A percentile compares a stretch with the other conserved stretches of the same genome.
Conservation (phyloP, 2,113 vertebrate species). For the Varanus salvator region DNA sequence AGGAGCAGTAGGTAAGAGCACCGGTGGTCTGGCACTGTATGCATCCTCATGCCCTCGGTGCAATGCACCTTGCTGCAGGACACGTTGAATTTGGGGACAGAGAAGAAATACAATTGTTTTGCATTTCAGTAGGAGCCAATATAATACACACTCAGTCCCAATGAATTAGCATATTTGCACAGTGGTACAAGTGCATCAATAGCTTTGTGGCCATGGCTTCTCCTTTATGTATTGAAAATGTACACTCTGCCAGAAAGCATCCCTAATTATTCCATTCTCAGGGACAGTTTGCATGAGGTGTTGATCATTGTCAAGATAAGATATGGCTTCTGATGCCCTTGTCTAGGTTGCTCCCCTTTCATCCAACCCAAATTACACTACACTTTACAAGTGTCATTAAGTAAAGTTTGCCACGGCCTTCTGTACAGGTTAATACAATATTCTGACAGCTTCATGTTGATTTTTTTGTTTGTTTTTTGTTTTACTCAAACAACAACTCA, state of each 20-base stretch:
- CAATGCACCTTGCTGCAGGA: too few species aligned
- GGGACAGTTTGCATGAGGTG: not conserved
- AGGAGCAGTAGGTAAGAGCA: too few species aligned
- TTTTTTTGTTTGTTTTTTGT: constrained; percentile 42
- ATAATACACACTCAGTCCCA: too few species aligned
- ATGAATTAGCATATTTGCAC: not conserved
- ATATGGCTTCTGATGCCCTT: not conserved
- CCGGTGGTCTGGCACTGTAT: too few species aligned
- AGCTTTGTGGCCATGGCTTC: not conserved
- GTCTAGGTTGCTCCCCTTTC: not conserved
- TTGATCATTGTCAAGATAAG: not conserved
- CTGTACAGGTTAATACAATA: constrained; percentile 45
- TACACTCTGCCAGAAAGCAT: too few species aligned
- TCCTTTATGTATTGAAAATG: not conserved
- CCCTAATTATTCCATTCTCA: not conserved
- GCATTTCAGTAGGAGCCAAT: too few species aligned
- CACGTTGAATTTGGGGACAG: too few species aligned
- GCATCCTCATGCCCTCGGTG: too few species aligned
- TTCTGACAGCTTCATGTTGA: constrained; percentile 56
- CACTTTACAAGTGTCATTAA: not conserved
- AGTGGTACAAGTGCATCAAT: not conserved
- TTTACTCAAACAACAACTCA: constrained; percentile 45
- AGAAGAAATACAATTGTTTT: too few species aligned
- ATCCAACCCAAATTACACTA: not conserved
- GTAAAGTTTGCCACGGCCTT: not conserved